Evolutionary conservation across 2,888 invertebrate genomes (phyloP), one percentile per base, ranked within the genome.

Genomic region (Thereva unica): DNA sequence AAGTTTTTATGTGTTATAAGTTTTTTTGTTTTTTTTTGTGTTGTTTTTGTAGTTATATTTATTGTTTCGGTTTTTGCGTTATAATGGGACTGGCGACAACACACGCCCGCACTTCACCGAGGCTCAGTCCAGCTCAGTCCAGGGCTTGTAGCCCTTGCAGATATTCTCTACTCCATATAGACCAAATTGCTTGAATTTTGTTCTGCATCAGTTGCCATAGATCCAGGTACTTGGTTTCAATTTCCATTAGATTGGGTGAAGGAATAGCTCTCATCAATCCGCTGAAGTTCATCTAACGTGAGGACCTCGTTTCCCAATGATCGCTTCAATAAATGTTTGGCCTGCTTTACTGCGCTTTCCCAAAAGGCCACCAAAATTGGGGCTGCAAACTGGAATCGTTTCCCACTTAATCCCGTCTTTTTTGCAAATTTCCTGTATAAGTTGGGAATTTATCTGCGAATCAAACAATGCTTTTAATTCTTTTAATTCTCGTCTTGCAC

Each of bases 221-320:
- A 9, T 35, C 5, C 12, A 37, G 12, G 38, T 40, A n/a, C 5
- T 37, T 54, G 9, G 1, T 38, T 37, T 54, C n/a, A 6, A 37
- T 4, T 7, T 54, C 54, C n/a, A n/a, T 3, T 9, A 49, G 4
- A 4, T 12, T 54, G 4, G 38, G 54, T 9, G 35, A 6, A 12
- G 38, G n/a, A n/a, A 54, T 38, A 9, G 37, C n/a, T 35, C 7
- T 38, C 9, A 54, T 54, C 4, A 9, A 5, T n/a, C 38, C 38
- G 35, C 37, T 6, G 54, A 9, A 54, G n/a, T 37, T 54, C 54
- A 54, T 54, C 38, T 38, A 54, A 8, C 2, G 37, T 37, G 40
- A n/a, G 37, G 34, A n/a, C 3, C n/a, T 23, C 34, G 8, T 9
- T 3, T 6, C 54, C 54, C 8, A 37, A 9, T 4, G 38, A 10